A percentile compares a stretch with the other conserved stretches of the same genome.
Conservation (phyloP, 2,113 vertebrate species). For the Picathartes gymnocephalus region DNA sequence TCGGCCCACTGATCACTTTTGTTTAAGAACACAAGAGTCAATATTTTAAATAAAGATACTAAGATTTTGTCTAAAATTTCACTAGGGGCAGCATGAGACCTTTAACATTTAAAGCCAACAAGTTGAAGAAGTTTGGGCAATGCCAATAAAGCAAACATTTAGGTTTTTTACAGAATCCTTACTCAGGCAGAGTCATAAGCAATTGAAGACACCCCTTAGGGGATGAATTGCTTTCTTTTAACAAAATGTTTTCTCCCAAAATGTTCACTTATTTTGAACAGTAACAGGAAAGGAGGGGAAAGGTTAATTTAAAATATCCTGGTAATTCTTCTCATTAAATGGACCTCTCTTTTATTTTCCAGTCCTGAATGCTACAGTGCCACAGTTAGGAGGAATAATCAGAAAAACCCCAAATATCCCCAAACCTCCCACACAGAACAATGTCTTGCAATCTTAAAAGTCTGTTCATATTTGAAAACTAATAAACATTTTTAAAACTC, state of each 20-base stretch:
- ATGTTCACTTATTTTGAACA: background rate
- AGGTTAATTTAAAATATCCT: background rate
- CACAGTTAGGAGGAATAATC: background rate
- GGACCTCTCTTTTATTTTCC: background rate
- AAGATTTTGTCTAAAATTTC: background rate
- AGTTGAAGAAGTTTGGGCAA: background rate
- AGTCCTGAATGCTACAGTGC: background rate
- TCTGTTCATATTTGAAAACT: background rate
- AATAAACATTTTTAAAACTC: background rate
- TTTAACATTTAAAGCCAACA: background rate
- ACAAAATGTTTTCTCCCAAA: background rate
- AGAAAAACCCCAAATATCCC: background rate
- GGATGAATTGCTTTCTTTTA: background rate
- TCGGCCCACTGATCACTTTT: background rate
- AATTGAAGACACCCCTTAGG: background rate
- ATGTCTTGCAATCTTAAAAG: background rate
- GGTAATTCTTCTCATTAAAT: background rate
- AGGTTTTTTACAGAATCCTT: background rate
- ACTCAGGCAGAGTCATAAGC: background rate
- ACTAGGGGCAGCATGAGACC: background rate
- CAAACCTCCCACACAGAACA: fast-evolving
- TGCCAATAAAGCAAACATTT: background rate
- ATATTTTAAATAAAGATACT: background rate
- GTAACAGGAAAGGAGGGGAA: background rate
- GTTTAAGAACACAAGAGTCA: background rate